Evolutionary conservation across 2,888 invertebrate species (phyloP), one percentile per base, ranked within the genome.

Genomic region (Sarcophaga carnaria): DNA sequence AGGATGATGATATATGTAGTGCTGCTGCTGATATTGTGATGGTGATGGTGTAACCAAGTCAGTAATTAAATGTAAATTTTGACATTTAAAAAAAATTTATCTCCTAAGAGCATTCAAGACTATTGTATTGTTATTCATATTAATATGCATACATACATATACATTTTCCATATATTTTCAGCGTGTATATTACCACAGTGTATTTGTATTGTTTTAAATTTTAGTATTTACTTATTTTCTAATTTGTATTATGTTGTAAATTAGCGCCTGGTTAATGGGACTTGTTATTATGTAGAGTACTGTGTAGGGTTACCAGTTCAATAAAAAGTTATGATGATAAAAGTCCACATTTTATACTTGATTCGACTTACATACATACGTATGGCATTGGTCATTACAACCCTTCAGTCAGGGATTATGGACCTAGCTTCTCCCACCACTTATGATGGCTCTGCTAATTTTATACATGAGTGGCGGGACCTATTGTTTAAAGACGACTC

Each of bases 11-110:
- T 54, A 54, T 71, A 22, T 22, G 22, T 22, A 12, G n/a, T 64
- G 69, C 20, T 47, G 20, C 12, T 70, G 22, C 11, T 22, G 20
- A 4, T 27, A 64, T 59, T 22, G 71, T 47, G 8, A 37, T 37
- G 25, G 54, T 66, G 78, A 66, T 87, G 81, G 62, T 79, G 81
- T 79, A 79, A 87, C 77, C 63, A 69, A 74, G 77, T 69, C 25
- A 60, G 86, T 70, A 88, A 88, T 88, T 88, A 88, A 88, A 88
- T 88, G 88, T 88, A 75, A 88, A 88, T 88, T 88, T 88, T 82
- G 84, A 80, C 88, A 86, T 85, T 86, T 88, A 37, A 37, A 37
- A 20, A 37, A 37, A 37, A 37, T 37, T 8, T 10, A 37, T 37
- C 37, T 37, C 37, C 37, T 85, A 79, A 83, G 83, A 83, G 78